Evolutionary conservation across 2,888 invertebrate genomes (phyloP).

Genomic region (Microctonus aethiopoides): DNA sequence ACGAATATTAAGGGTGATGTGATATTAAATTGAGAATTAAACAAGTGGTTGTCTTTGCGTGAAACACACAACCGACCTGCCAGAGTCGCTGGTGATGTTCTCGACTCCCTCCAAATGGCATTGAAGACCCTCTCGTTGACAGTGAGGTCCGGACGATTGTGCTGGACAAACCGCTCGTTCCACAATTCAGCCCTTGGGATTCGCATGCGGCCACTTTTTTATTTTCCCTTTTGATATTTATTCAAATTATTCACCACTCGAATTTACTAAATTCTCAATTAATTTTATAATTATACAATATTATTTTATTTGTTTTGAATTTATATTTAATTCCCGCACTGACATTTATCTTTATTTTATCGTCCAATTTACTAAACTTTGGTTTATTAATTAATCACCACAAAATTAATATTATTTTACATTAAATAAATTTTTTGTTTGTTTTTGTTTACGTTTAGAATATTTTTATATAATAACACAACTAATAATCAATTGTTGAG

Average conservation of each 20-base stretch:
- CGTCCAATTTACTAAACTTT: not conserved
- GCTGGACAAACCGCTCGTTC: constrained; percentile 50
- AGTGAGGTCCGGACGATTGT: constrained; percentile 34
- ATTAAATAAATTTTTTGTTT: not conserved
- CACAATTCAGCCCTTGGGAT: constrained; percentile 55
- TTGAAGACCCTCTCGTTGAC: constrained; percentile 34
- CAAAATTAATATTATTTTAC: not conserved
- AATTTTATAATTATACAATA: no score
- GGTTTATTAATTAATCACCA: not conserved
- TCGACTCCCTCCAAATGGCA: constrained; percentile 49
- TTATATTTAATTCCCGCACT: not conserved
- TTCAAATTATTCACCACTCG: not conserved
- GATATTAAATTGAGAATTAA: constrained; percentile 13
- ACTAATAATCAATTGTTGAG: not conserved
- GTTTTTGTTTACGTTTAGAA: not conserved
- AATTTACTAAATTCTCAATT: not conserved
- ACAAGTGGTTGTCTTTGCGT: constrained; percentile 27
- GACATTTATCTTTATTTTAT: not conserved
- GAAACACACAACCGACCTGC: constrained; percentile 56
- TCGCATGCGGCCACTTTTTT: constrained; percentile 55
- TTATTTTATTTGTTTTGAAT: not conserved
- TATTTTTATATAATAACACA: not conserved
- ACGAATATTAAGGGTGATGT: not conserved
- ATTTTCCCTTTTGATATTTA: not conserved
- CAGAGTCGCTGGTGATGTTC: constrained; percentile 49